Evolutionary conservation across 2,797 vertebrate species (phyloP), one percentile per base, ranked within the genome.

Genomic region (Sebastiscus albofasciatus): DNA sequence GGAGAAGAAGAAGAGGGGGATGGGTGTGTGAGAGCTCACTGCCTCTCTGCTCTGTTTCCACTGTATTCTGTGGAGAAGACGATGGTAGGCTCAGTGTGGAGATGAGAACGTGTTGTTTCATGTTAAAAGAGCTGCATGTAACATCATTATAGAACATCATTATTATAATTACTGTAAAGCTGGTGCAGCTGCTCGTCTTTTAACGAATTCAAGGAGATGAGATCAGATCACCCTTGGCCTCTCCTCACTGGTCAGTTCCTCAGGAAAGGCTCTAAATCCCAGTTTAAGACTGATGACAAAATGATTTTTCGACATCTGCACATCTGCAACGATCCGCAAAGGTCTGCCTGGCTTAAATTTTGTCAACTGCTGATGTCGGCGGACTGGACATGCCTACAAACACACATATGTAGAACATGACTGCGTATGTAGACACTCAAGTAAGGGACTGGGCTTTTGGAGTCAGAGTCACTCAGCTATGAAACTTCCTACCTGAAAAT

Each of bases 31-130:
- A 76, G 59, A 78, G 83, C 72, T 46, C 22, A 22, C 29, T 42
- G 83, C 68, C 62, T 89, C 68, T 71, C 52, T 78, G 73, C 69
- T 75, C 72, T 60, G 60, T 33, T 62, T 88, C 67, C 70, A 78
- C 69, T 52, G 20, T 13, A 14, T 3, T 76, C 80, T 75, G 67
- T 67, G 34, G 82, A 67, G 79, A 36, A 31, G 72, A 83, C 22
- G 31, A 77, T 46, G 67, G 20, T 8, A 6, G 22, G 39, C 29
- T 60, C 31, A 26, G 12, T 24, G 27, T 39, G 12, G 24, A 73
- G 12, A 52, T 52, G 66, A 68, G 61, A 62, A 42, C 1, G 2
- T n/a, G 10, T 39, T 3, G 27, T 34, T 33, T 69, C 46, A 46
- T 52, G 49, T 75, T 55, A 12, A 26, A 73, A 52, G 26, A 73